Percentiles rank a stretch among this genome's conserved stretches.
Conservation (phyloP, 1,140 invertebrate species). For the Thaumetopoea pityocampa region DNA sequence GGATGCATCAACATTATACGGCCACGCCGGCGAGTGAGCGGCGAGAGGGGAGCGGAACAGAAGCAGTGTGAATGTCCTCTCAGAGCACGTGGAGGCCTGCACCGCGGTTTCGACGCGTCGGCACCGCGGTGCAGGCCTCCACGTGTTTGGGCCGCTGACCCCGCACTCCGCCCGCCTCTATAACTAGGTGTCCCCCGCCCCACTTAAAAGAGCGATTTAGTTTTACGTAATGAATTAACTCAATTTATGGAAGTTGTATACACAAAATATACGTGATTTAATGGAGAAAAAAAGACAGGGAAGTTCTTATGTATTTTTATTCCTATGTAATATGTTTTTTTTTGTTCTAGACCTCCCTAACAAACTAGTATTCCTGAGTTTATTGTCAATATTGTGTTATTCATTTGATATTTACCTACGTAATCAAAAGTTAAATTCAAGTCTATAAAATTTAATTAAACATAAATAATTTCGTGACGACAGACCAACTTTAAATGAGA, state of each 20-base stretch:
- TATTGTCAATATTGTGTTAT: no score
- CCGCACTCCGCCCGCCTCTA: slow-evolving; percentile 38
- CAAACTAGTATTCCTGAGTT: no score
- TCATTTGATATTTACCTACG: no score
- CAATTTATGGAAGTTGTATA: neutral
- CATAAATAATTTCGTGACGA: no score
- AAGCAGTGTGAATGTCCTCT: slow-evolving; percentile 67
- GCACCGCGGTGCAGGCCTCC: slow-evolving; percentile 67
- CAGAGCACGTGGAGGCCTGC: slow-evolving; percentile 64
- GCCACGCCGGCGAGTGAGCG: slow-evolving; percentile 42
- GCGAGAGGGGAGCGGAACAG: slow-evolving; percentile 41
- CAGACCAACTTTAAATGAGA: no score
- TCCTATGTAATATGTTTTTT: no score
- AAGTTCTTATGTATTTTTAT: no score
- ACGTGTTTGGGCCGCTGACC: slow-evolving; percentile 67
- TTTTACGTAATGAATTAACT: neutral
- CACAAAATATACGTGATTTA: slow-evolving; percentile 8
- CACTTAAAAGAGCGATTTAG: slow-evolving; percentile 20
- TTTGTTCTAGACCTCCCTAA: no score
- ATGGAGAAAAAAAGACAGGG: no score
- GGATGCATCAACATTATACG: slow-evolving; percentile 52
- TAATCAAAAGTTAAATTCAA: no score
- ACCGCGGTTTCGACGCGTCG: slow-evolving; percentile 57
- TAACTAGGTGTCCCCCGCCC: slow-evolving; percentile 31
- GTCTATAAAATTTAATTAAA: no score